Base-by-base conservation (phyloP, 2,888 invertebrate species). In the Cosmia pyralina region DNA sequence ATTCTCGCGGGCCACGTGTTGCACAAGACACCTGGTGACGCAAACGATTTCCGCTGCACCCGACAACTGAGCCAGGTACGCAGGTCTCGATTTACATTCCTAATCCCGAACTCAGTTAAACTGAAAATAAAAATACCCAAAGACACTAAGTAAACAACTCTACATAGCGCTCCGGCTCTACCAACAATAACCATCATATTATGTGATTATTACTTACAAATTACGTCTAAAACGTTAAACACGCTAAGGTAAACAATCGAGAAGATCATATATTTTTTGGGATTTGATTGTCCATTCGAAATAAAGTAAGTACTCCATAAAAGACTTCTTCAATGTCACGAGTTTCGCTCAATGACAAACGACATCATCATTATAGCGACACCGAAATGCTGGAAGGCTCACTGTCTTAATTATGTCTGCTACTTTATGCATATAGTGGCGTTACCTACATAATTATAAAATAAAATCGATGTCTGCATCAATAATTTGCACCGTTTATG, bases 21-120 rank as follows among this genome's bases (percentile, higher is more conserved):
- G 73, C 84, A 75, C 68, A 85, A 82, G 74, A 70, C 71, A 79
- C 74, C 64, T 69, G 72, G 69, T 84, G 84, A 83, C 65, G 83
- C 79, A 76, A 84, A 70, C 70, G 58, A 69, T 77, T 71, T 82
- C 74, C 63, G 59, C 57, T 52, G 64, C 60, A 64, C 60, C 57
- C 67, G 59, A 66, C 44, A 19, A 48, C 60, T 44, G 55, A 53
- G 64, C 53, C 55, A 75, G 74, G 79, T 77, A 79, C 38, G 46
- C 67, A 34, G 55, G 48, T 73, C 72, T 72, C 52, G 22, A 46
- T 60, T 63, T 55, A 69, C 48, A 73, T 73, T 71, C 22, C 50
- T 46, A 70, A 50, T 72, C 63, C 69, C 53, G 41, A 69, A 59
- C 44, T 59, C 52, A 55, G n/a, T 67, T 4, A 38, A 22, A 58